These are phyloP conservation scores for Phaetusa simplex DNA, from an alignment of 2,113 vertebrate genomes.

Conservation along the genomic window DNA sequence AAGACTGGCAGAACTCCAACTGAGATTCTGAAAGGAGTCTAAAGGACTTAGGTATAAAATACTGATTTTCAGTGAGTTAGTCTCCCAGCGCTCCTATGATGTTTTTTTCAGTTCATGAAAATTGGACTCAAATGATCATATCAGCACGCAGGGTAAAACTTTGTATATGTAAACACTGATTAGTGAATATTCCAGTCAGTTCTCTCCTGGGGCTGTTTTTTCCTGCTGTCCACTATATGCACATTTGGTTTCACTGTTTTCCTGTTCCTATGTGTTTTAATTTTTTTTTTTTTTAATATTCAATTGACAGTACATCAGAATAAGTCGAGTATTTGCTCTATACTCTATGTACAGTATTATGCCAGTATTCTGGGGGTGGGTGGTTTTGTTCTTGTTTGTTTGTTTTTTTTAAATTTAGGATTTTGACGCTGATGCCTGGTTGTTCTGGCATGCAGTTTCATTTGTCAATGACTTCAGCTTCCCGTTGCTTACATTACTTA, in stretches of 20 bases:
- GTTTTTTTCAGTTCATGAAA: not conserved
- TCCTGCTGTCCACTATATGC: fast-evolving
- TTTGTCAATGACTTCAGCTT: not conserved
- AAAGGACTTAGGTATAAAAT: not conserved
- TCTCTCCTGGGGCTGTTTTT: not conserved
- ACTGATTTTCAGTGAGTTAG: not conserved
- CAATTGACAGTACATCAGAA: fast-evolving
- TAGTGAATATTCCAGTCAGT: not conserved
- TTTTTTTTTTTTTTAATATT: not conserved
- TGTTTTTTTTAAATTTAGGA: not conserved
- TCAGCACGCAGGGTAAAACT: not conserved
- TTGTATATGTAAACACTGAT: not conserved
- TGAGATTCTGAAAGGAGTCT: not conserved
- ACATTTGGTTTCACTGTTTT: not conserved
- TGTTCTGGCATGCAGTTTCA: not conserved
- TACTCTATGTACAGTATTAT: not conserved
- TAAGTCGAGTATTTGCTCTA: not conserved
- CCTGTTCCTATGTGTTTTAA: not conserved
- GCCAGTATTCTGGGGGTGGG: not conserved
- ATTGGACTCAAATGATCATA: not conserved
- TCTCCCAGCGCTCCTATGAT: not conserved
- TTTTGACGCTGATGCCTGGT: not conserved
- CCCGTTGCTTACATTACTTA: not conserved
- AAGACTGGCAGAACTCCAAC: not conserved
- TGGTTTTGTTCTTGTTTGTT: not conserved